Evolutionary conservation across 2,113 vertebrate species (phyloP).

Genomic region (Baryphthengus martii): DNA sequence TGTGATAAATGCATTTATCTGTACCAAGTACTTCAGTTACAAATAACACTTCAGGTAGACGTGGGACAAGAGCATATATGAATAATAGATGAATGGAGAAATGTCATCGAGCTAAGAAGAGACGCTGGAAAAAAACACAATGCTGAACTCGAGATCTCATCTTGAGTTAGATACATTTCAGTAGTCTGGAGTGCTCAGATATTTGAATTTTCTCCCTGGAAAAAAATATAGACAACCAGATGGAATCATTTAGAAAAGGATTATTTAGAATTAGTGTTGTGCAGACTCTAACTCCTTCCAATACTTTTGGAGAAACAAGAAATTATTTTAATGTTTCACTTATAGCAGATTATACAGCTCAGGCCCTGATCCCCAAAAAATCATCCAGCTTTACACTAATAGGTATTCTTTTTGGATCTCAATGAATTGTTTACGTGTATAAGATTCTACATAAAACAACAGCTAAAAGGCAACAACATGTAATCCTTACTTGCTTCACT

Average conservation of each 20-base stretch:
- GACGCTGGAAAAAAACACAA: background rate
- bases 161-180: background rate
- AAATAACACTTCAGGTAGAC: background rate
- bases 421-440: background rate
- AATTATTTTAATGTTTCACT: background rate
- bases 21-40: background rate
- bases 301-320: background rate
- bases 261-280: background rate
- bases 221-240: background rate
- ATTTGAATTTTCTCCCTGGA: background rate
- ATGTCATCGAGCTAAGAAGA: background rate
- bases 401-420: background rate
- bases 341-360: background rate
- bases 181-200: background rate
- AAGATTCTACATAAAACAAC: background rate
- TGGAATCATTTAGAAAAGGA: background rate
- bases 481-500: background rate
- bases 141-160: background rate
- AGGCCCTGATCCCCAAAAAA: background rate
- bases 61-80: background rate
- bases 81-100: slow-evolving; percentile 13
- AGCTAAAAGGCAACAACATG: background rate
- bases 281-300: background rate
- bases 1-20: background rate
- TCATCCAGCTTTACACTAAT: background rate